Evolutionary conservation across 2,113 vertebrate species (phyloP).

Genomic region (Scomber scombrus): DNA sequence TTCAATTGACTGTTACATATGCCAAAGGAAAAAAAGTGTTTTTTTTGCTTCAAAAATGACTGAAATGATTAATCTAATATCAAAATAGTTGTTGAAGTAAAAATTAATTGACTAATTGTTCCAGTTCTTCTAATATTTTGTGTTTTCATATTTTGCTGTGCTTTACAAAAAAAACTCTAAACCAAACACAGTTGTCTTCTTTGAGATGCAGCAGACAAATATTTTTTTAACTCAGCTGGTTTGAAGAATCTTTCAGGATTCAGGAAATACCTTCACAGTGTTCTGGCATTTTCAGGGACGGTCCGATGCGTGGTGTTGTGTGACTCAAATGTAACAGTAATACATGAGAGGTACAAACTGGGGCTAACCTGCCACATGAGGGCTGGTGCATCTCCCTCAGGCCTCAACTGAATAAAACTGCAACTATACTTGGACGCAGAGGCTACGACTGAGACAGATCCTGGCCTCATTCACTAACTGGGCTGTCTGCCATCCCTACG

Average conservation of each 20-base stretch:
- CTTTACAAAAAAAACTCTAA: too few species aligned
- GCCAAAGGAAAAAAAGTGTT: too few species aligned
- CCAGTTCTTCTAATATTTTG: too few species aligned
- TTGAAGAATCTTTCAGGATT: background rate
- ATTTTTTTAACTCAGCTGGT: background rate
- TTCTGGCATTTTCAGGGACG: background rate
- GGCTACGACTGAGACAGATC: constrained; percentile 64
- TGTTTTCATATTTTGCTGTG: background rate
- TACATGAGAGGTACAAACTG: constrained; percentile 4
- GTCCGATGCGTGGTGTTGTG: background rate
- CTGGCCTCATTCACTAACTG: constrained; percentile 72
- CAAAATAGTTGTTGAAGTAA: too few species aligned
- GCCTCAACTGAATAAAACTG: constrained; percentile 59
- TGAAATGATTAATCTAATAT: background rate
- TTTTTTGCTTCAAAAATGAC: background rate
- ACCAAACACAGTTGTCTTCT: background rate
- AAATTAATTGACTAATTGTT: too few species aligned
- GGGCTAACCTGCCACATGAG: constrained; percentile 33
- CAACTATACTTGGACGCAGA: constrained; percentile 73
- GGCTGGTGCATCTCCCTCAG: constrained; percentile 40
- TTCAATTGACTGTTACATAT: too few species aligned
- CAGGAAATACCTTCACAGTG: constrained; percentile 20
- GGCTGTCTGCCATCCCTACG: constrained; percentile 78
- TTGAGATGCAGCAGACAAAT: background rate
- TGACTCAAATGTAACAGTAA: background rate